A percentile compares a stretch with the other conserved stretches of the same genome.
Evolutionary conservation across 2,113 vertebrate species (phyloP).

Genomic region (Plotosus lineatus): DNA sequence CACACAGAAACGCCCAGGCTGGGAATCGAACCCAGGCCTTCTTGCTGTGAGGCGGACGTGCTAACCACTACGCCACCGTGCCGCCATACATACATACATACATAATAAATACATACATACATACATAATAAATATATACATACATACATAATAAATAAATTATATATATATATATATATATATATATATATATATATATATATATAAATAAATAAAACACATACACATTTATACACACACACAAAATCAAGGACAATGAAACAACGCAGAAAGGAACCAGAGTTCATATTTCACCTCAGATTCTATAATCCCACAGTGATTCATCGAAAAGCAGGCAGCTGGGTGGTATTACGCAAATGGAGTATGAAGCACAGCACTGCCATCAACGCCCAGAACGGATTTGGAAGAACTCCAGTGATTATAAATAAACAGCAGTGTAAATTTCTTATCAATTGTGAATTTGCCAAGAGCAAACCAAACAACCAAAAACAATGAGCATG

Average conservation of each 20-base stretch:
- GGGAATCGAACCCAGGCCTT: too few relatives aligned
- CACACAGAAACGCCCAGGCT: too few relatives aligned
- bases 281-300: background rate
- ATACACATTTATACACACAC: too few relatives aligned
- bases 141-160: too few relatives aligned
- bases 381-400: background rate
- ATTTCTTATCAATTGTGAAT: constrained; percentile 5
- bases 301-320: constrained; percentile 10
- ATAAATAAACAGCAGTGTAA: background rate
- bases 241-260: background rate
- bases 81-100: too few relatives aligned
- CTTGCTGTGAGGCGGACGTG: too few relatives aligned
- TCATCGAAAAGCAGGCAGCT: constrained; percentile 3
- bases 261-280: background rate
- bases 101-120: too few relatives aligned
- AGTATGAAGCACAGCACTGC: constrained; percentile 1
- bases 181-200: too few relatives aligned
- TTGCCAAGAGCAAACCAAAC: constrained; percentile 21
- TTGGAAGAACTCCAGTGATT: constrained; percentile 15
- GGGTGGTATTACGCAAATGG: constrained; percentile 14
- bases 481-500: background rate
- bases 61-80: too few relatives aligned
- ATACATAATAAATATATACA: too few relatives aligned
- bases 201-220: too few relatives aligned
- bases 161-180: too few relatives aligned